A percentile compares a stretch with the other conserved stretches of the same genome.
Conservation (phyloP, 2,113 vertebrate genomes). For the Hydropotes inermis region DNA sequence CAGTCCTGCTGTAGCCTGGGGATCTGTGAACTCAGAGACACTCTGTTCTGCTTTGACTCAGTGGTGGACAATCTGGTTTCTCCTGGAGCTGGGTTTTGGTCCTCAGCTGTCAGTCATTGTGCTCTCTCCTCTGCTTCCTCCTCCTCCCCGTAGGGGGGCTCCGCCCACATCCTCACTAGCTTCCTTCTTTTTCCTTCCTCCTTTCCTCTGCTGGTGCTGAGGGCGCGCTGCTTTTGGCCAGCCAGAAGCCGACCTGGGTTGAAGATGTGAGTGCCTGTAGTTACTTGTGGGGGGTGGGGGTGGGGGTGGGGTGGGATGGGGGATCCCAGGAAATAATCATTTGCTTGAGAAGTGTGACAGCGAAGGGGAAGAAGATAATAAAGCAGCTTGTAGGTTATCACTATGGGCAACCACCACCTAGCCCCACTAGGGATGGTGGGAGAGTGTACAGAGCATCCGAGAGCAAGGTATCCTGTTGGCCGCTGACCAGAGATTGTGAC, state of each 20-base stretch:
- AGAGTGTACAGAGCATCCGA: neutral
- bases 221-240: neutral
- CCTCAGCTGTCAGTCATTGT: neutral
- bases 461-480: neutral
- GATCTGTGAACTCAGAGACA: neutral
- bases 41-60: neutral
- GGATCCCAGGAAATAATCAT: neutral
- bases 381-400: neutral
- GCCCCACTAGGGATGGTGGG: accelerated
- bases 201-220: neutral
- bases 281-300: neutral
- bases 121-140: neutral
- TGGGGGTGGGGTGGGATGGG: neutral
- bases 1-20: constrained; percentile 1
- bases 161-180: neutral
- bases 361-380: neutral
- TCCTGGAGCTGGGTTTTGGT: neutral
- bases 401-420: neutral
- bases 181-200: neutral
- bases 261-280: neutral
- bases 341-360: neutral
- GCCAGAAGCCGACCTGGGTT: neutral
- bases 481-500: accelerated
- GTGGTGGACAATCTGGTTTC: neutral
- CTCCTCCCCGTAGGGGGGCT: neutral